Evolutionary conservation across 2,113 vertebrate species (phyloP).

Genomic region (Balaenoptera acutorostrata): DNA sequence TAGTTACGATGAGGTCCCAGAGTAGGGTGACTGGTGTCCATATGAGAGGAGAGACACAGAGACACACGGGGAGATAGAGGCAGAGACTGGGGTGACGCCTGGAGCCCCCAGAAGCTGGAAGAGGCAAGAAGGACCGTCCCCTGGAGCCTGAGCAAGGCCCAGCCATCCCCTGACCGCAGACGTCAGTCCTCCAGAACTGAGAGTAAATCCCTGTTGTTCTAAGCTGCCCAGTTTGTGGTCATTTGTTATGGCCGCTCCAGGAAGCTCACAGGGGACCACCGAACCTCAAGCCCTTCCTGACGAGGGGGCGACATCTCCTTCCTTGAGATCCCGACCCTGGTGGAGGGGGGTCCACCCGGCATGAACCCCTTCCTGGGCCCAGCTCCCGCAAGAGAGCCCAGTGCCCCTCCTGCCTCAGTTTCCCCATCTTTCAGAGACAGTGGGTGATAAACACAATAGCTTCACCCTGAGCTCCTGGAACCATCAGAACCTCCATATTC

Average conservation of each 20-base stretch:
- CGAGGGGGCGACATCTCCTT: not conserved
- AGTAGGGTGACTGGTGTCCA: not conserved
- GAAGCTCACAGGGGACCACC: not conserved
- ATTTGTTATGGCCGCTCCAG: not conserved
- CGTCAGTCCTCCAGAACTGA: no score
- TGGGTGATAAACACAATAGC: not conserved
- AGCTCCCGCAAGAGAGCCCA: not conserved
- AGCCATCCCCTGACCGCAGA: rapidly evolving
- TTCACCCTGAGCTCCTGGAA: not conserved
- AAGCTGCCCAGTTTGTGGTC: rapidly evolving
- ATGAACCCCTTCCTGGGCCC: no score
- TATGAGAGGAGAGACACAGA: not conserved
- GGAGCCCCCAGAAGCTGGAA: not conserved
- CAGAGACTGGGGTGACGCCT: not conserved
- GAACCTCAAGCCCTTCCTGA: not conserved
- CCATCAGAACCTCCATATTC: rapidly evolving
- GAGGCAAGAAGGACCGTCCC: not conserved
- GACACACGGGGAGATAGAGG: not conserved
- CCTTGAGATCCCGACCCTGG: not conserved
- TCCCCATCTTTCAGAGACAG: not conserved
- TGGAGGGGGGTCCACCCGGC: no score
- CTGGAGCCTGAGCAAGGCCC: not conserved
- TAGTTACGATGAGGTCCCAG: no score
- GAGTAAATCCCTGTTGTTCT: not conserved
- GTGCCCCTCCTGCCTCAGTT: not conserved